Percentiles rank a stretch among this genome's conserved stretches.
Conservation (phyloP, 2,797 vertebrate species). For the Dicrostonyx torquatus region DNA sequence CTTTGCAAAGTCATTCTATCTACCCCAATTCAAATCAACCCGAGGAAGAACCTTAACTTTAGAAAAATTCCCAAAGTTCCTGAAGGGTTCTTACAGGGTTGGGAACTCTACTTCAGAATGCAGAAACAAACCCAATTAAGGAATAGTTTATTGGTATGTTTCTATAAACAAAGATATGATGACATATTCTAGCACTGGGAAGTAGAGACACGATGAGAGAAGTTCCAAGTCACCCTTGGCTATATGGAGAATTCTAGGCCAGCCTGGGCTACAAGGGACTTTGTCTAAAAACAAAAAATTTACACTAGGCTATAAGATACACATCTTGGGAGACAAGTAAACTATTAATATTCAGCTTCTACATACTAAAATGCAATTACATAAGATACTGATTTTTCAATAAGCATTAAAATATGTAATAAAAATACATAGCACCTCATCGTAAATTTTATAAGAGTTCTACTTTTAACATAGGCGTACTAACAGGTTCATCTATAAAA, state of each 20-base stretch:
- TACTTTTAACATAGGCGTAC: neutral
- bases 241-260: neutral
- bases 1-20: neutral
- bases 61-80: neutral
- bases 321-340: slow-evolving; percentile 26
- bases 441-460: slow-evolving; percentile 36
- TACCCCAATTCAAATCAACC: slow-evolving; percentile 24
- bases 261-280: neutral
- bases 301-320: neutral
- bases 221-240: neutral
- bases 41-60: neutral
- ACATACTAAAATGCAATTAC: slow-evolving; percentile 45
- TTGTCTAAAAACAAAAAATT: neutral
- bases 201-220: neutral
- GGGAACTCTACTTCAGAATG: slow-evolving; percentile 16
- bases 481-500: slow-evolving; percentile 1
- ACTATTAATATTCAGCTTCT: slow-evolving; percentile 6
- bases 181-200: neutral
- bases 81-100: slow-evolving; percentile 45
- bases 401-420: slow-evolving; percentile 32
- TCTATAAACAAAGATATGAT: slow-evolving; percentile 1
- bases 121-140: slow-evolving; percentile 11
- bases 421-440: neutral
- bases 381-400: neutral
- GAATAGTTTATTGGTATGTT: slow-evolving; percentile 37